Evolutionary conservation across 1,140 invertebrate species (phyloP), one percentile per base, ranked within the genome.

Genomic region (Polyergus mexicanus): DNA sequence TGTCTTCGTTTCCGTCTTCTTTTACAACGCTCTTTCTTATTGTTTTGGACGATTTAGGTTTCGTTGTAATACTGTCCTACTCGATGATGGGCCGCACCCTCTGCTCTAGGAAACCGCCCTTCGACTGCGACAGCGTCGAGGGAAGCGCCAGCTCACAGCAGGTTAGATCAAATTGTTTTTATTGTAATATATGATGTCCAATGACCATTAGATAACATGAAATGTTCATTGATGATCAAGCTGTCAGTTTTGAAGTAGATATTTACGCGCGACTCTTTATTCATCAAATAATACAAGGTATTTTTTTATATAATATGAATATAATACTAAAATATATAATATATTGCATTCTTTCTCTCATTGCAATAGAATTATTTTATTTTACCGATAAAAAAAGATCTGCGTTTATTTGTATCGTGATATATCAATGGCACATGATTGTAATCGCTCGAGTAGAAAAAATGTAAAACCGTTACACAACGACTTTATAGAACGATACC

Each of bases 11-110:
- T 47, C 7, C 10, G 6, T 54, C 22, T 51, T 62, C 22, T 11
- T 51, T 44, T 47, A 71, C 3, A 38, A 51, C 4, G 16, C 22
- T 32, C 22, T 28, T 25, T 47, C 11, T 22, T 41, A 28, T 41
- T 47, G 10, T 35, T 32, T 51, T 5, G 44, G 13, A 19, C 6
- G 28, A n/a, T 28, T 1, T 16, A 95, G 97, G 97, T n/a, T 95
- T 96, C 81, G 96, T 97, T 41, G 96, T 97, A 71, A 95, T 97
- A 35, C 93, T 96, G 11, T 96, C 97, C 0, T 98, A 98, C 92
- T 96, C 96, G 0, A 94, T 97, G 91, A 98, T 97, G 96, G 97
- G 97, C 0, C 95, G 96, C 51, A 96, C 96, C 22, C 94, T 98
- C 16, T 97, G 97, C 92, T 96, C 96, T 2, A 95, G 96, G 66